Evolutionary conservation across 2,113 vertebrate species (phyloP).

Genomic region (Neopipo cinnamomea): DNA sequence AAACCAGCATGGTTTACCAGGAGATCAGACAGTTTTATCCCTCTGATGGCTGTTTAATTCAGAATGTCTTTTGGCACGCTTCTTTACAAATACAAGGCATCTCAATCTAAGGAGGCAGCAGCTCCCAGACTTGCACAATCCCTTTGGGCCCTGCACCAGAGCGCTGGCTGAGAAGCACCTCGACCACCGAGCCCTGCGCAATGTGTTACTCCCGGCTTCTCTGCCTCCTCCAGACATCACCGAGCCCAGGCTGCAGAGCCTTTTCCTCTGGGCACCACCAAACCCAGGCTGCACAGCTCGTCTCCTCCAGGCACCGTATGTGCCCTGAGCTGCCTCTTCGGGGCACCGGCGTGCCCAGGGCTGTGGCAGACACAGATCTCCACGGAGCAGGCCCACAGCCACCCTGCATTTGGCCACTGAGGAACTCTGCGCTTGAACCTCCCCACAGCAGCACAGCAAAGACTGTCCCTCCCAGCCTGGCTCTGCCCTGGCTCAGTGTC

Average conservation of each 20-base stretch:
- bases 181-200: rapidly evolving
- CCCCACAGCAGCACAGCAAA: neutral
- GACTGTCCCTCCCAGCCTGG: neutral
- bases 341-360: too few relatives aligned
- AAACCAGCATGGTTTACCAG: neutral
- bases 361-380: neutral
- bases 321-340: neutral
- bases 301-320: neutral
- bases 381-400: neutral
- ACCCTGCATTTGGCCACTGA: too few relatives aligned
- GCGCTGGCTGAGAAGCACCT: neutral
- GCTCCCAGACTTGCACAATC: neutral
- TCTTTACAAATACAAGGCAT: neutral
- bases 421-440: neutral
- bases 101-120: neutral
- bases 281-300: neutral
- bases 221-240: neutral
- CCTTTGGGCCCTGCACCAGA: neutral
- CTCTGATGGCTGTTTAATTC: neutral
- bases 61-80: neutral
- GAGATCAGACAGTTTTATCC: neutral
- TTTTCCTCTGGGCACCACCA: too few relatives aligned
- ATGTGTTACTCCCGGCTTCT: neutral
- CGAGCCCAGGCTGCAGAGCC: neutral
- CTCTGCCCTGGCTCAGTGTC: neutral